A percentile compares a stretch with the other conserved stretches of the same genome.
Evolutionary conservation across 30 jellyfish, hydroid and myxozoan species (phyloP).

Genomic region (Catostylus mosaicus): DNA sequence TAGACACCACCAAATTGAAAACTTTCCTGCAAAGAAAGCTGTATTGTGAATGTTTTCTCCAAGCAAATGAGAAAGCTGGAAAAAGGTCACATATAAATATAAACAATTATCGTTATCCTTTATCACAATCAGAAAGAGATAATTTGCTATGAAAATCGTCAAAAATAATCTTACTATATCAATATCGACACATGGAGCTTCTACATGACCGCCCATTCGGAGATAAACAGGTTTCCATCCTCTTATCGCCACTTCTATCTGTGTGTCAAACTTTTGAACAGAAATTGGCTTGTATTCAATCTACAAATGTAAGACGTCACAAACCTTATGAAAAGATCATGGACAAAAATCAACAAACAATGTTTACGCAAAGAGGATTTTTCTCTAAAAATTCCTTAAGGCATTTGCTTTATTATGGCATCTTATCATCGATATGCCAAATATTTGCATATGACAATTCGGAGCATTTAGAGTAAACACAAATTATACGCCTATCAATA

Average conservation of each 20-base stretch:
- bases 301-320: conserved; percentile 38
- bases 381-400: no score
- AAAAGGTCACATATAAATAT: no score
- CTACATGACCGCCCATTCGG: conserved; percentile 94
- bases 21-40: conserved; percentile 49
- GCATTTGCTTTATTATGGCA: neutral
- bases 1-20: conserved; percentile 91
- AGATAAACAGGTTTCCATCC: conserved; percentile 82
- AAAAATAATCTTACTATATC: conserved; percentile 66
- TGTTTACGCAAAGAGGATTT: no score
- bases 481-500: no score
- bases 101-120: no score
- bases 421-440: neutral
- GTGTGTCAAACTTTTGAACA: conserved; percentile 93
- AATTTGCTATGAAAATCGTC: neutral
- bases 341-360: no score
- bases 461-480: no score
- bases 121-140: neutral
- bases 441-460: no score
- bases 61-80: no score
- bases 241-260: conserved; percentile 74
- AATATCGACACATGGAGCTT: conserved; percentile 83
- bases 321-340: neutral
- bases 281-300: conserved; percentile 73
- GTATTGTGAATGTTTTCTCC: no score